Base-by-base conservation (phyloP, 2,888 invertebrate genomes). In the Acrobeloides nanus region DNA sequence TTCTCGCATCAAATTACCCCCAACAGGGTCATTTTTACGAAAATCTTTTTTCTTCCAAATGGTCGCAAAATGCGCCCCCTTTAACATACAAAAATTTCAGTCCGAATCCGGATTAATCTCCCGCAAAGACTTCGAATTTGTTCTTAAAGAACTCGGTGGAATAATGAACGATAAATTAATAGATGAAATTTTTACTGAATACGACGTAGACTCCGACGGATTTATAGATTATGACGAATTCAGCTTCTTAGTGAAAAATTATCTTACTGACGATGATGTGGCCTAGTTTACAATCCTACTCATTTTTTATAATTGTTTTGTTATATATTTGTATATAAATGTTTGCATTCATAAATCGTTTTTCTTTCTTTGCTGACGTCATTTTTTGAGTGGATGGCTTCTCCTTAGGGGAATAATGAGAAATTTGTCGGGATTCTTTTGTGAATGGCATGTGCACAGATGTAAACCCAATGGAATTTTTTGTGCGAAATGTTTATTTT, bases 211-310 rank as follows among this genome's bases (percentile, higher is more conserved):
- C 46, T 61, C 62, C 40, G 71, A 71, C 46, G 69, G 71, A 5
- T 56, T 70, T 18, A 64, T 71, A 24, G 71, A 72, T 46, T 68
- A 58, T 44, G 69, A 72, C 51, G 71, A 71, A 53, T 72, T 71
- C 54, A 51, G 62, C n/a, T 66, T 62, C 47, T 62, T 71, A 59
- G 67, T 68, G 38, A 60, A 62, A 38, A 72, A 67, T 39, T 71
- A 71, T 42, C 53, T 72, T 50, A 65, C 62, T 12, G 71, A 71
- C 44, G 70, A 72, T 21, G 71, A 71, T 51, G 61, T 70, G 18
- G 44, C 38, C 7, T 56, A 45, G 48, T 18, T 26, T n/a, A 4
- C 25, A 39, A 23, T 35, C 12, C 35, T 35, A 23, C 23, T n/a
- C n/a, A 24, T 5, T 24, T n/a, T n/a, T 1, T n/a, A 33, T 6